phyloP scores from a whole-genome alignment of 2,888 invertebrate genomes.

The Eupithecia vulgata region DNA sequence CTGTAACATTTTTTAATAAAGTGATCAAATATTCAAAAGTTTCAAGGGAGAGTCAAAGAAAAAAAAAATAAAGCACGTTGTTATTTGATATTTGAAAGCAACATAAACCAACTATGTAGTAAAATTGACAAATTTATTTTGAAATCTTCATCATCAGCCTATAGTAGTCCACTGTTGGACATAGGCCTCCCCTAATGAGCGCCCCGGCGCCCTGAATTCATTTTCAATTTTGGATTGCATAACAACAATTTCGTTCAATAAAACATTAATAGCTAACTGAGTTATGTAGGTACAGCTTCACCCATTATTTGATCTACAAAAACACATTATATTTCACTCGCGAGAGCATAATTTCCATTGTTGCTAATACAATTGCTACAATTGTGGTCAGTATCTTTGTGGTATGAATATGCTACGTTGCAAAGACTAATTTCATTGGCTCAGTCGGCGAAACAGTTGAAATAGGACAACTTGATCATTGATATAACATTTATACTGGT shows the following conservation, averaged over 20 bases:
- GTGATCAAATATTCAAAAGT: too few species aligned
- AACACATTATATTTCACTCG: constrained; percentile 23
- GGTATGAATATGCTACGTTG: constrained; percentile 38
- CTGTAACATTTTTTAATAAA: too few species aligned
- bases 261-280: background rate
- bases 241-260: background rate
- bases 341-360: constrained; percentile 35
- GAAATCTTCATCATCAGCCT: too few species aligned
- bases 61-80: too few species aligned
- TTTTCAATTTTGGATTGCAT: too few species aligned
- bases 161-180: too few species aligned
- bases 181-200: too few species aligned
- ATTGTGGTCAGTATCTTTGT: constrained; percentile 35
- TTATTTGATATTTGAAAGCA: too few species aligned
- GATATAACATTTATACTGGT: background rate
- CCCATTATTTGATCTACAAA: constrained; percentile 16
- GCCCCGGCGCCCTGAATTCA: too few species aligned
- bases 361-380: constrained; percentile 31
- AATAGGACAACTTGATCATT: constrained; percentile 11
- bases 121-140: too few species aligned
- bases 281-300: background rate
- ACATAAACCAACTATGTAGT: too few species aligned
- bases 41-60: too few species aligned
- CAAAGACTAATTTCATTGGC: constrained; percentile 44
- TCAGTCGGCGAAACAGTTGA: constrained; percentile 33